Percentiles rank a stretch among this genome's conserved stretches.
Conservation (phyloP, 2,113 vertebrate species). For the Melanocharis versteri region DNA sequence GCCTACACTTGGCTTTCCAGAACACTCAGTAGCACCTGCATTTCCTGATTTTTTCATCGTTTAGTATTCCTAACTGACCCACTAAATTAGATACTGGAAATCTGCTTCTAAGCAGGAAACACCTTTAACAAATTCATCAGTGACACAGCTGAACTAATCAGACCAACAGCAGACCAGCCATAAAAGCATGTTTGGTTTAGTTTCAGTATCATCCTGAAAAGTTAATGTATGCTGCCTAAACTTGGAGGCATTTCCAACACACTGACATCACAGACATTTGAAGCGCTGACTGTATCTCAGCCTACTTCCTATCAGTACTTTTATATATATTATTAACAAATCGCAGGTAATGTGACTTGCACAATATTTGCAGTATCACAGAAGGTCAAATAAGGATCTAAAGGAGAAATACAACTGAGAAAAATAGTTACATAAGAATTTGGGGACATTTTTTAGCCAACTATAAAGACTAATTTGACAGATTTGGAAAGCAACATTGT, state of each 20-base stretch:
- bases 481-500: background rate
- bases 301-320: background rate
- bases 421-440: background rate
- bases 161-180: background rate
- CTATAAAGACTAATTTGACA: background rate
- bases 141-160: background rate
- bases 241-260: background rate
- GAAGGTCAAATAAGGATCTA: background rate
- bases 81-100: background rate
- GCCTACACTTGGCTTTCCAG: background rate
- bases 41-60: background rate
- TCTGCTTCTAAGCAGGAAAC: background rate
- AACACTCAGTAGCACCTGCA: background rate
- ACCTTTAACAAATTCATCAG: background rate
- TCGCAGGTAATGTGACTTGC: background rate
- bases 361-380: background rate
- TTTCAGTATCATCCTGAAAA: background rate
- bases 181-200: background rate
- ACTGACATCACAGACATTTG: background rate
- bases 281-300: background rate
- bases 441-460: background rate
- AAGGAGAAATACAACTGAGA: background rate
- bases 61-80: background rate
- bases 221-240: background rate
- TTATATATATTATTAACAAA: background rate